Evolutionary conservation across 1,140 invertebrate species (phyloP).

Genomic region (Drosophila mojavensis): DNA sequence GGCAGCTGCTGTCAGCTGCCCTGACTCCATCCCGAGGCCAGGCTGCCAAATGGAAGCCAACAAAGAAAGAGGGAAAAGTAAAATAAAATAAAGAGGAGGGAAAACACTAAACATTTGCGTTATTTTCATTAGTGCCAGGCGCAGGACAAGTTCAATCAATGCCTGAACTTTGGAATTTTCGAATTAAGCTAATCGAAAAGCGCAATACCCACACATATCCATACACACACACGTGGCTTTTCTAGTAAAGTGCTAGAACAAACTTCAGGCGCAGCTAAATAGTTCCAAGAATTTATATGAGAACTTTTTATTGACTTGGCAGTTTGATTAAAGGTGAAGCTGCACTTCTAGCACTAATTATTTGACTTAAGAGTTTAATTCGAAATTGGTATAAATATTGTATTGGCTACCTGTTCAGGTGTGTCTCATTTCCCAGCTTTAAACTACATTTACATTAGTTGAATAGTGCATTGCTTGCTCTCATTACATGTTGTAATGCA

Average conservation of each 20-base stretch:
- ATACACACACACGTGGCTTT: background rate
- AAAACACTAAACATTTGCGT: slow-evolving; percentile 45
- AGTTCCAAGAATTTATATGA: slow-evolving; percentile 32
- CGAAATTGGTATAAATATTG: too few species aligned
- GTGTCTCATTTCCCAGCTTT: background rate
- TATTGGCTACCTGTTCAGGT: too few species aligned
- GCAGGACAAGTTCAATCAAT: slow-evolving; percentile 38
- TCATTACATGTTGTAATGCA: slow-evolving; percentile 28
- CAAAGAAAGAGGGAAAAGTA: background rate
- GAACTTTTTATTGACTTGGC: slow-evolving; percentile 17
- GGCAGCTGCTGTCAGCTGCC: background rate
- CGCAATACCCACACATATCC: slow-evolving; percentile 1
- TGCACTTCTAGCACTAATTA: too few species aligned
- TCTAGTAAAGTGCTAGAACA: slow-evolving; percentile 3
- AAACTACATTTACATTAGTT: background rate
- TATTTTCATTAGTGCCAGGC: slow-evolving; percentile 53
- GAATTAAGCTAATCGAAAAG: slow-evolving; percentile 55
- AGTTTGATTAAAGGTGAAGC: slow-evolving; percentile 2
- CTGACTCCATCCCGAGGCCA: background rate
- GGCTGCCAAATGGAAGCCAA: background rate
- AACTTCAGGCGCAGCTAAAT: slow-evolving; percentile 13
- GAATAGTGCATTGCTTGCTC: slow-evolving; percentile 7
- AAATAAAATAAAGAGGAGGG: background rate
- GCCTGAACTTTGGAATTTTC: slow-evolving; percentile 42
- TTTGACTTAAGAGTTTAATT: too few species aligned